Evolutionary conservation across 2,797 vertebrate species (phyloP), one percentile per base, ranked within the genome.

Genomic region (Tamandua tetradactyla): DNA sequence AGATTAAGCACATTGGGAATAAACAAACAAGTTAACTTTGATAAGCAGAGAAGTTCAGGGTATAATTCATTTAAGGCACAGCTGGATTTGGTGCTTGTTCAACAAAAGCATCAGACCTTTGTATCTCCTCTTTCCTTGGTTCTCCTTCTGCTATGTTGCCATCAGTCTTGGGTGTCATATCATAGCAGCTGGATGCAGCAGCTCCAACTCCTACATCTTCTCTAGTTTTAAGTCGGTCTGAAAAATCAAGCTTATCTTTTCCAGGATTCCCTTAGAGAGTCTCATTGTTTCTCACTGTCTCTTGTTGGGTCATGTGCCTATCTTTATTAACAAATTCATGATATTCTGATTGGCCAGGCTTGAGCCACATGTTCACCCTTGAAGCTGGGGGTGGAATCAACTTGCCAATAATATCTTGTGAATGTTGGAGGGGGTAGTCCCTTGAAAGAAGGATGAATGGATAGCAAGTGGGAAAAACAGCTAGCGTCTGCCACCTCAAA

Each of bases 171-270:
- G 40, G n/a, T 13, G 42, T 93, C 49, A 61, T 3, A 32, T 57
- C 49, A 79, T 4, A 37, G 23, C n/a, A 62, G 52, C 44, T 66
- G 30, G 14, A 89, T 59, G 35, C 14, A 62, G 23, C 59, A 78
- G 30, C 44, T 89, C 35, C 25, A 86, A 32, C 7, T 37, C n/a
- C 22, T 47, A 59, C 1, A 4, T 78, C 52, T 40, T 89, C 61
- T 83, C 80, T 83, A 59, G 40, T 37, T 91, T 92, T 74, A 80
- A 89, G 52, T 88, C 49, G 62, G 18, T 42, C 89, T 81, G 10
- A 88, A 87, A 83, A 88, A 49, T 64, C 5, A 11, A 30, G 7
- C 52, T n/a, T 94, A 75, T 71, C 13, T 74, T 76, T 71, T 18
- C 47, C 12, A 87, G 35, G 61, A 80, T 59, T 71, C 40, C 47